phyloP scores from a whole-genome alignment of 1,140 invertebrate species.

The Steinernema feltiae region DNA sequence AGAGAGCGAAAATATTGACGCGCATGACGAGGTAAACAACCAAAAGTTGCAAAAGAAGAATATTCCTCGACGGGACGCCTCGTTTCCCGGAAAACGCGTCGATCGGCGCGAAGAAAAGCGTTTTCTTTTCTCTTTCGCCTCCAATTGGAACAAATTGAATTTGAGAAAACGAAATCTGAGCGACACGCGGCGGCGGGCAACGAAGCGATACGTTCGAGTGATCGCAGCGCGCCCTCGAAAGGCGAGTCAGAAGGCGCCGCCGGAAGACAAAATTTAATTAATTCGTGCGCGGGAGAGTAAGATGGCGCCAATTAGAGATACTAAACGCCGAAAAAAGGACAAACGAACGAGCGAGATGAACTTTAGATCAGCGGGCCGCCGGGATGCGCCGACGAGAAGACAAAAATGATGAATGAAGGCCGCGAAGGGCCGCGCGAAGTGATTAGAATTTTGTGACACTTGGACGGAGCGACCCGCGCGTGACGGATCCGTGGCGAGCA shows the following conservation, averaged over 20 bases:
- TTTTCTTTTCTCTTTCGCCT: background rate
- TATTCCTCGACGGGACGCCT: background rate
- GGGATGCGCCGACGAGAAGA: background rate
- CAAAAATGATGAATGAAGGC: background rate
- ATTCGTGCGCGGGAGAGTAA: background rate
- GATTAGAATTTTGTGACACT: background rate
- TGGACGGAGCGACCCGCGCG: background rate
- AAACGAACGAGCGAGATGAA: background rate
- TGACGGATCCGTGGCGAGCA: background rate
- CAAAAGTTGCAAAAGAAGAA: background rate
- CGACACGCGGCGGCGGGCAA: background rate
- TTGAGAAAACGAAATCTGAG: constrained; percentile 13
- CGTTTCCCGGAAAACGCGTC: background rate
- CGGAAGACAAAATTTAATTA: background rate
- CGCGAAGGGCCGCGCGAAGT: background rate
- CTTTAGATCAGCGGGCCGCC: no score
- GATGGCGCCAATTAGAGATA: background rate
- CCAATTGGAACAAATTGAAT: background rate
- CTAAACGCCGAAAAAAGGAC: background rate
- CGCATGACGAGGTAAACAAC: no score
- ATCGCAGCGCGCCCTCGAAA: background rate
- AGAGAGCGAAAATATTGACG: no score
- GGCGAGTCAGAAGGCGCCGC: background rate
- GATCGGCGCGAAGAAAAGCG: no score
- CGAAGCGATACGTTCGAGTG: background rate